These are phyloP conservation scores for Capreolus pygargus DNA, from an alignment of 2,113 vertebrate species.

Conservation along the genomic window DNA sequence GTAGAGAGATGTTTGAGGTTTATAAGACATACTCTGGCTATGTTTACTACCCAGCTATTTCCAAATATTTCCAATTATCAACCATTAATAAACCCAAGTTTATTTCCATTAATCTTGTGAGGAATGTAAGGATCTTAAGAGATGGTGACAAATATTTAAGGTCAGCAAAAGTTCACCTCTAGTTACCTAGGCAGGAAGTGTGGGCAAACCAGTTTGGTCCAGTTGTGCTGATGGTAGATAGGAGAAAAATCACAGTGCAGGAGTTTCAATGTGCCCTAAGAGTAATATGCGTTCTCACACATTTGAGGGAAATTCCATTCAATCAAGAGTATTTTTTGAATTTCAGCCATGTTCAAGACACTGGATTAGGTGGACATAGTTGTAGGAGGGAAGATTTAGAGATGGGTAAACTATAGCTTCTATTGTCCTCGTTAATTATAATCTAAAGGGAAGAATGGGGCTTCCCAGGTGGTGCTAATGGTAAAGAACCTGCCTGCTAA, in stretches of 20 bases:
- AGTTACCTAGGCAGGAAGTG: neutral
- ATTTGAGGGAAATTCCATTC: neutral
- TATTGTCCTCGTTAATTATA: neutral
- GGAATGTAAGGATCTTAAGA: neutral
- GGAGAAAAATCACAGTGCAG: neutral
- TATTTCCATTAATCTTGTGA: neutral
- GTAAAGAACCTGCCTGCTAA: neutral
- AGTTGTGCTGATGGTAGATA: neutral
- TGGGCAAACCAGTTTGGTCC: neutral
- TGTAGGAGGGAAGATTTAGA: neutral
- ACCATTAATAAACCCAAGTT: neutral
- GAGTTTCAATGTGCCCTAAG: neutral
- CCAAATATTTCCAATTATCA: neutral
- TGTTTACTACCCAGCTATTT: neutral
- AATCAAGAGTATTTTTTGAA: neutral
- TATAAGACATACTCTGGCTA: neutral
- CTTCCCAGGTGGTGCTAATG: neutral
- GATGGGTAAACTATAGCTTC: neutral
- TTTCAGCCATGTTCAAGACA: neutral
- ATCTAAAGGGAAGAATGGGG: neutral
- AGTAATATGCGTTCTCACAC: neutral
- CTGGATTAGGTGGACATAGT: neutral
- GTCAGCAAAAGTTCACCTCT: neutral
- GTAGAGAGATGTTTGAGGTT: neutral
- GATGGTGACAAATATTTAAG: conserved; percentile 9